These are phyloP conservation scores for Noctuana brunneofusca DNA, from an alignment of 2,888 invertebrate species.

Conservation along the genomic window DNA sequence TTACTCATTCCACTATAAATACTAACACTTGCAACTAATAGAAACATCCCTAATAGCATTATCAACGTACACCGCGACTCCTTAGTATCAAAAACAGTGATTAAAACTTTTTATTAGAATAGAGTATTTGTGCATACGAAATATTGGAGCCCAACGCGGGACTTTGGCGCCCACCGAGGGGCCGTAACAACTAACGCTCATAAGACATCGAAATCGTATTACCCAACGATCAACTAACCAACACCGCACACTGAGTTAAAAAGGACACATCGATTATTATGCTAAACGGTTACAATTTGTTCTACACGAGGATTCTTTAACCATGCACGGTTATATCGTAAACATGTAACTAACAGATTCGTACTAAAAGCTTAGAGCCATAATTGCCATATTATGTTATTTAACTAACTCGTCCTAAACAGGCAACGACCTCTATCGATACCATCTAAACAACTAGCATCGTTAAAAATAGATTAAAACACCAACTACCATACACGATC, in stretches of 20 bases:
- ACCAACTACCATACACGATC: conserved; percentile 64
- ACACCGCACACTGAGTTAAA: conserved; percentile 48
- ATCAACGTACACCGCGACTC: conserved; percentile 48
- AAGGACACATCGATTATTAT: conserved; percentile 60
- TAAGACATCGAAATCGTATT: conserved; percentile 47
- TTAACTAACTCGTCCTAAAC: conserved; percentile 56
- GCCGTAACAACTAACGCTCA: conserved; percentile 43
- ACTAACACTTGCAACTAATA: conserved; percentile 74
- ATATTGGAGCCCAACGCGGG: conserved; percentile 47
- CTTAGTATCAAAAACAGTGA: conserved; percentile 70
- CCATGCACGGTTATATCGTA: conserved; percentile 57
- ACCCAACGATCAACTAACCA: conserved; percentile 41
- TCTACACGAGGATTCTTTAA: conserved; percentile 67
- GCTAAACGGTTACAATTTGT: conserved; percentile 61
- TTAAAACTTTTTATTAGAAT: conserved; percentile 59
- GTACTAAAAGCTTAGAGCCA: conserved; percentile 73
- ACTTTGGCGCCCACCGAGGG: conserved; percentile 43
- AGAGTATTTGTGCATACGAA: conserved; percentile 76
- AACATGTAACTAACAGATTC: conserved; percentile 69
- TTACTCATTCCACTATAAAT: conserved; percentile 69
- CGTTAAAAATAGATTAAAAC: conserved; percentile 71
- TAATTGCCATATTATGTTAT: conserved; percentile 51
- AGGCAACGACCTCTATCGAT: conserved; percentile 53
- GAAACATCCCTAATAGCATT: conserved; percentile 55
- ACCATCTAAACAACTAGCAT: conserved; percentile 73